phyloP scores from a whole-genome alignment of 1,140 invertebrate species.

The Ceratoteleas bidentatus region DNA sequence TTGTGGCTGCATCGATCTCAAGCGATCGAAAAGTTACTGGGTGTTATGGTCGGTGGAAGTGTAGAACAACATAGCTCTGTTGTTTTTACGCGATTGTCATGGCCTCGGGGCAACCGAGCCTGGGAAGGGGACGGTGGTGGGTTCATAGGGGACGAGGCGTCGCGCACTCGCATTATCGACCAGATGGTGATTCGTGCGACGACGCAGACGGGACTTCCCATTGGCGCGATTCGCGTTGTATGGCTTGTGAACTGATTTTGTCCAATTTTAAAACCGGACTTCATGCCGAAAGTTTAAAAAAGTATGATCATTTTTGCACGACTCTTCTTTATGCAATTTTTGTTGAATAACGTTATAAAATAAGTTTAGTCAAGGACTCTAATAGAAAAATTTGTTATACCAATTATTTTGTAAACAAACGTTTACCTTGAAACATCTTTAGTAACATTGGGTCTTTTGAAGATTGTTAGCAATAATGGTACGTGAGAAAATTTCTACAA shows the following conservation, averaged over 20 bases:
- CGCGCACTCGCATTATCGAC: slow-evolving; percentile 55
- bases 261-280: slow-evolving; percentile 41
- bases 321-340: no score
- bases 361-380: no score
- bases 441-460: no score
- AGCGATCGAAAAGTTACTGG: slow-evolving; percentile 33
- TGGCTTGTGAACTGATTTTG: slow-evolving; percentile 6
- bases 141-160: slow-evolving; percentile 10
- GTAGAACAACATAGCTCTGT: slow-evolving; percentile 51
- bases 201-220: slow-evolving; percentile 9
- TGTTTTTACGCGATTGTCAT: slow-evolving; percentile 57
- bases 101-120: slow-evolving; percentile 19
- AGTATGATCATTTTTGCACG: no score
- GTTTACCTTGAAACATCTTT: no score
- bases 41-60: slow-evolving; percentile 8
- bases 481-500: no score
- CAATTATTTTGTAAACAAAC: no score
- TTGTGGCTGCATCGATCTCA: slow-evolving; percentile 62
- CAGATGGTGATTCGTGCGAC: slow-evolving; percentile 35
- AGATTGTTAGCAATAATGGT: no score
- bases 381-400: no score
- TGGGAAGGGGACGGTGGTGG: slow-evolving; percentile 34
- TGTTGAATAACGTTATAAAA: no score
- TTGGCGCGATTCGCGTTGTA: slow-evolving; percentile 22
- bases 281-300: no score